A percentile compares a stretch with the other conserved stretches of the same genome.
Conservation (phyloP, 2,113 vertebrate genomes). For the Catharus fuscescens region DNA sequence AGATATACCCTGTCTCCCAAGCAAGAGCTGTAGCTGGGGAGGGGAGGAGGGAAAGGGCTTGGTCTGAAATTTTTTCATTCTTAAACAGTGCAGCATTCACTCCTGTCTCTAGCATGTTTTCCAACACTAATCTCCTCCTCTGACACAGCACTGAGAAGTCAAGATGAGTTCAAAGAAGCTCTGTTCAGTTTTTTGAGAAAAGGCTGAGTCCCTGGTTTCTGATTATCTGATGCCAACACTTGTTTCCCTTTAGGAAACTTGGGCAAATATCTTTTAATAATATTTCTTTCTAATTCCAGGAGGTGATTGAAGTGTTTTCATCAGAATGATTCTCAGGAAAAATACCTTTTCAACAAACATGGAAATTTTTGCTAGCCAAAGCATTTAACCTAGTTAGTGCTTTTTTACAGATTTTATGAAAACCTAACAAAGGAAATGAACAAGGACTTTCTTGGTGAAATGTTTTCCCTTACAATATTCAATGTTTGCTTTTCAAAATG, state of each 20-base stretch:
- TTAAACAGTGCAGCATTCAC: constrained; percentile 4
- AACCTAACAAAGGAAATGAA: constrained; percentile 5
- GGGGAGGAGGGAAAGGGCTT: not conserved
- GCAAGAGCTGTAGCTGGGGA: not conserved
- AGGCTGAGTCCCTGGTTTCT: not conserved
- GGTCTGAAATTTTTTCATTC: not conserved
- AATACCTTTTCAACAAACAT: not conserved
- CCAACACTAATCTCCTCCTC: not conserved
- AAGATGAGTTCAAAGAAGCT: constrained; percentile 6
- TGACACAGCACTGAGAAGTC: not conserved
- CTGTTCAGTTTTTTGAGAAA: not conserved
- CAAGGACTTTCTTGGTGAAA: not conserved
- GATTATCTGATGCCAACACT: not conserved
- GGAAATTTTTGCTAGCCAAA: not conserved
- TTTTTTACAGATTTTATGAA: not conserved
- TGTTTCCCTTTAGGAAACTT: not conserved
- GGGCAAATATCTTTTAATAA: not conserved
- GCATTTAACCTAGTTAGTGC: not conserved
- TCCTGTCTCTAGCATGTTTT: not conserved
- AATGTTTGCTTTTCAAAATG: not conserved
- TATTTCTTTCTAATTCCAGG: constrained; percentile 9
- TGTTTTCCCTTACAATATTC: not conserved
- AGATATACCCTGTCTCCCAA: not conserved
- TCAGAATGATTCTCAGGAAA: not conserved
- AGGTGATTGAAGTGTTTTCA: not conserved